phyloP scores from a whole-genome alignment of 2,888 invertebrate genomes.

The Therioaphis trifolii region DNA sequence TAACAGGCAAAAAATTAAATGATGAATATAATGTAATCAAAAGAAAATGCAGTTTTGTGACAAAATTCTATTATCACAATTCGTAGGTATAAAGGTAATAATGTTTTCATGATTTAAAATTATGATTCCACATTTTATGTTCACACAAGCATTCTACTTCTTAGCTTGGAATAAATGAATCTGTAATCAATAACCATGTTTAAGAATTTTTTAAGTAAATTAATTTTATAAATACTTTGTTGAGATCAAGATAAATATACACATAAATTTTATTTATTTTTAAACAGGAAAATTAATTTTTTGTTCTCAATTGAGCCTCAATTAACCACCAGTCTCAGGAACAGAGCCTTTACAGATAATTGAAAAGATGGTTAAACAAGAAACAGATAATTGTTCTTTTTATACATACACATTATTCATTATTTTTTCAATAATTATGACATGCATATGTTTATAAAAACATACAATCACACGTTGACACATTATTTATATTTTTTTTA shows the following conservation, averaged over 20 bases:
- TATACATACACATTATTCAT: too few species aligned
- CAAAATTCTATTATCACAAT: constrained; percentile 29
- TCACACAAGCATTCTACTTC: neutral
- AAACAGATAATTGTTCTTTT: too few species aligned
- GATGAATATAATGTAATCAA: constrained; percentile 6
- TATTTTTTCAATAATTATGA: too few species aligned
- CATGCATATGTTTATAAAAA: too few species aligned
- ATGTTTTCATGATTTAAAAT: constrained; percentile 37
- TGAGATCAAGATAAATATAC: neutral
- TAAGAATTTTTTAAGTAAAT: neutral
- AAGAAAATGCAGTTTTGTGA: constrained; percentile 38
- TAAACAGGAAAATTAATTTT: too few species aligned
- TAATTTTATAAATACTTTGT: too few species aligned
- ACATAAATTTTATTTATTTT: neutral
- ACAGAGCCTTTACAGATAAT: too few species aligned
- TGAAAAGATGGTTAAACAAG: too few species aligned
- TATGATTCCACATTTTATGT: constrained; percentile 19
- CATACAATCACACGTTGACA: too few species aligned
- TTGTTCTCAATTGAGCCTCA: too few species aligned
- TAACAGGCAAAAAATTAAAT: constrained; percentile 42
- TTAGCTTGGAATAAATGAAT: constrained; percentile 1
- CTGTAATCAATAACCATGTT: constrained; percentile 36
- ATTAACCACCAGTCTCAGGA: too few species aligned
- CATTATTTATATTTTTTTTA: too few species aligned
- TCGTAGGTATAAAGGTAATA: constrained; percentile 9